Conservation (phyloP, 2,888 invertebrate species). For the Tetranychus truncatus region DNA sequence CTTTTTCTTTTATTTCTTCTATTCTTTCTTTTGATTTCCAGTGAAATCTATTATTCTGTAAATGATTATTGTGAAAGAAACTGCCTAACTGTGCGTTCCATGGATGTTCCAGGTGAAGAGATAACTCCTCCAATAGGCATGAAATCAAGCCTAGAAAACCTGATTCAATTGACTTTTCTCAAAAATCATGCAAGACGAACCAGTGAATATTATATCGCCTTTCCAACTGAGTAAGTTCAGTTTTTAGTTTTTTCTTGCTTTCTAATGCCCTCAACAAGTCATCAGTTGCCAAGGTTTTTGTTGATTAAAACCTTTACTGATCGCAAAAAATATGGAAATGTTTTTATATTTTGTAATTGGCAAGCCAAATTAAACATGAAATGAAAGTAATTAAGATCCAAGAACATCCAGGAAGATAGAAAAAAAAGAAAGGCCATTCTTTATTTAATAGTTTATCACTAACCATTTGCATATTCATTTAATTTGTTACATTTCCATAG, state of each 20-base stretch:
- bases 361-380: no score
- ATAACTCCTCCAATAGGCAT: slow-evolving; percentile 38
- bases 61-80: slow-evolving; percentile 50
- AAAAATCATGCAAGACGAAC: slow-evolving; percentile 70
- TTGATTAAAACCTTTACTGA: neutral
- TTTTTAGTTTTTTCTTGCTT: neutral
- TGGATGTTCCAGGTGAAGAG: slow-evolving; percentile 43
- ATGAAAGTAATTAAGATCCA: no score
- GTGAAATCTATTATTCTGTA: slow-evolving; percentile 52
- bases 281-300: neutral
- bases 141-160: slow-evolving; percentile 39
- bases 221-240: slow-evolving; percentile 23
- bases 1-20: neutral
- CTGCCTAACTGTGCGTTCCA: neutral
- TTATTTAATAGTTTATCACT: no score
- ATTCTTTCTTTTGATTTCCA: slow-evolving; percentile 30
- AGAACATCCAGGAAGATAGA: no score
- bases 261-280: neutral
- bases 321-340: no score
- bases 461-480: no score
- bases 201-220: slow-evolving; percentile 48
- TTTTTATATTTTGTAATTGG: no score
- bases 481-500: no score
- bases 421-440: no score
- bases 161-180: slow-evolving; percentile 61